Conservation (phyloP, 2,797 vertebrate species). For the Sebastes matsubarae region DNA sequence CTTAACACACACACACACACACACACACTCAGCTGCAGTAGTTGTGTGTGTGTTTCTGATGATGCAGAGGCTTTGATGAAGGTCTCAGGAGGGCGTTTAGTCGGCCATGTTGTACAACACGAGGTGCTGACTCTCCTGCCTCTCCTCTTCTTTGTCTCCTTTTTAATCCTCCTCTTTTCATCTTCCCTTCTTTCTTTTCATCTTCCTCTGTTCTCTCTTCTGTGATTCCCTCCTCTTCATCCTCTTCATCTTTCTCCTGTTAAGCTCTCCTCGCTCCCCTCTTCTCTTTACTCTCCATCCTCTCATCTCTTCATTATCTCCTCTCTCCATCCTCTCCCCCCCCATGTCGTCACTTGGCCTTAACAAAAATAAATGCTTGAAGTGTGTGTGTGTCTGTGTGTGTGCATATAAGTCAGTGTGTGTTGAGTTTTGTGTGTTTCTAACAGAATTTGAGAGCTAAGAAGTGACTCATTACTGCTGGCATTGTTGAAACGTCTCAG, state of each 20-base stretch:
- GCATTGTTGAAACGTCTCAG: neutral
- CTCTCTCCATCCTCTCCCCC: neutral
- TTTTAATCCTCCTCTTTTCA: neutral
- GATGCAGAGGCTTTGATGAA: constrained; percentile 40
- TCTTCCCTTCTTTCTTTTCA: neutral
- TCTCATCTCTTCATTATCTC: constrained; percentile 4
- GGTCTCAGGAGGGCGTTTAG: constrained; percentile 50
- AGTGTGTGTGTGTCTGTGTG: neutral
- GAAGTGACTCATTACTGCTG: neutral
- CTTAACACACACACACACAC: constrained; percentile 1
- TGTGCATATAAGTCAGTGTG: neutral
- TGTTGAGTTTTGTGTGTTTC: neutral
- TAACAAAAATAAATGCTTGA: constrained; percentile 20
- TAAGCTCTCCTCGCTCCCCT: neutral
- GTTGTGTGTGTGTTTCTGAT: constrained; percentile 18
- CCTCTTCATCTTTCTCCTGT: neutral
- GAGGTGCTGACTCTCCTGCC: constrained; percentile 9
- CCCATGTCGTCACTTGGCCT: constrained; percentile 1
- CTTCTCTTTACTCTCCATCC: neutral
- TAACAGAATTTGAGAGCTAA: neutral
- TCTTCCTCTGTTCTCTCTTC: neutral
- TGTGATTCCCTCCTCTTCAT: neutral
- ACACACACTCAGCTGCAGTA: neutral
- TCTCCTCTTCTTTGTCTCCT: neutral
- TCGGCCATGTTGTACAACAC: constrained; percentile 39